Conservation (phyloP, 2,888 invertebrate genomes). For the Griposia aprilina region DNA sequence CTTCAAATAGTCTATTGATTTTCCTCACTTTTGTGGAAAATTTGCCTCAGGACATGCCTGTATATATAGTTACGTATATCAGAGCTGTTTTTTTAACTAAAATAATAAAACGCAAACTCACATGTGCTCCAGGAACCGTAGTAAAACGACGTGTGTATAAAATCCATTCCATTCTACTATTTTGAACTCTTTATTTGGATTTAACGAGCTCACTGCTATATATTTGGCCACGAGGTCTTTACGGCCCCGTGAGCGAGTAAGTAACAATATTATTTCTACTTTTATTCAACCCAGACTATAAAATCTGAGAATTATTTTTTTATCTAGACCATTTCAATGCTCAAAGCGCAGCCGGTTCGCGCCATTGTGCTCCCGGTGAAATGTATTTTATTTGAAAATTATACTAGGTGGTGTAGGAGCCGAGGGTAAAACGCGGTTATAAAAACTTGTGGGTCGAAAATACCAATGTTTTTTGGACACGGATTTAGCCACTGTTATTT, state of each 20-base stretch:
- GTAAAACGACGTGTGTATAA: too few relatives aligned
- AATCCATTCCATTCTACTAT: too few relatives aligned
- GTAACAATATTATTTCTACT: too few relatives aligned
- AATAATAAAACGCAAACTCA: not conserved
- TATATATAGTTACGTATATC: too few relatives aligned
- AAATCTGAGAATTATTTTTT: too few relatives aligned
- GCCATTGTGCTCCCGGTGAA: constrained; percentile 28
- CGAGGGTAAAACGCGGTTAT: constrained; percentile 14
- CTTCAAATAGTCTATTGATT: too few relatives aligned
- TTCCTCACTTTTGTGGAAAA: too few relatives aligned
- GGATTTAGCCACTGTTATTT: constrained; percentile 34
- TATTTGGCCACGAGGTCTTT: not conserved
- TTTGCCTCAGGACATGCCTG: too few relatives aligned
- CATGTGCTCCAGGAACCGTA: not conserved
- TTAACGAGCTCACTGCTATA: too few relatives aligned
- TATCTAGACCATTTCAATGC: constrained; percentile 28
- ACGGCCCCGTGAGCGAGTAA: not conserved
- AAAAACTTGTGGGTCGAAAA: constrained; percentile 40
- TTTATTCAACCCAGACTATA: too few relatives aligned
- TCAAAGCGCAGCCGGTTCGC: constrained; percentile 36
- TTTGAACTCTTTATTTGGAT: not conserved
- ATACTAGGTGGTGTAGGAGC: constrained; percentile 30
- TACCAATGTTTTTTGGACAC: constrained; percentile 35
- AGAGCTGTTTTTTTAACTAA: too few relatives aligned
- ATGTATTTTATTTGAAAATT: constrained; percentile 59